Percentiles rank a stretch among this genome's conserved stretches.
phyloP scores from a whole-genome alignment of 2,888 invertebrate species.

The Stegophylla sp. region DNA sequence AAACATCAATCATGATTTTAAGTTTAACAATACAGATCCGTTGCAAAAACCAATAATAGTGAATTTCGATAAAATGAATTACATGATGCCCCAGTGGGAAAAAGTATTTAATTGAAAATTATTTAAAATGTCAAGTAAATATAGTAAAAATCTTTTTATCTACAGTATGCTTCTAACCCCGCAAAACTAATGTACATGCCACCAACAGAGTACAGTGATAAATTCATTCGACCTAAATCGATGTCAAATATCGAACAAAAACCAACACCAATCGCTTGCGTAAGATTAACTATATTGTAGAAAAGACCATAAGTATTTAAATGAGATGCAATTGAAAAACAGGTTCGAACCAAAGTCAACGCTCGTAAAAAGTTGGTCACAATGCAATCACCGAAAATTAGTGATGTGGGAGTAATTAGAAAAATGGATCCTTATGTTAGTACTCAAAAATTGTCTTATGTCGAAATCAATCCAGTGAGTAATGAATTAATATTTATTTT shows the following conservation, averaged over 20 bases:
- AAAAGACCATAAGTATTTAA: neutral
- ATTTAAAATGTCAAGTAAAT: neutral
- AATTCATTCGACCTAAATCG: constrained; percentile 22
- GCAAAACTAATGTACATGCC: constrained; percentile 17
- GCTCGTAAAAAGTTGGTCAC: neutral
- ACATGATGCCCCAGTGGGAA: constrained; percentile 38
- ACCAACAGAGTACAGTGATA: constrained; percentile 35
- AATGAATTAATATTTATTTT: neutral
- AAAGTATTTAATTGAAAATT: constrained; percentile 21
- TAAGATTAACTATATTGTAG: neutral
- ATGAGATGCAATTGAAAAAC: neutral
- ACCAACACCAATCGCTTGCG: constrained; percentile 9
- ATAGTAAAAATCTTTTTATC: neutral
- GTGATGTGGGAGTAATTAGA: constrained; percentile 14
- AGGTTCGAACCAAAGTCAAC: constrained; percentile 7
- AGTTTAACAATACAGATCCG: constrained; percentile 9
- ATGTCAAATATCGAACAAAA: constrained; percentile 7
- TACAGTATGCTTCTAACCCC: constrained; percentile 23
- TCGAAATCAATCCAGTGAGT: constrained; percentile 45
- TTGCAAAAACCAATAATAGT: constrained; percentile 11
- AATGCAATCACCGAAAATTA: constrained; percentile 19
- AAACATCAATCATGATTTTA: constrained; percentile 17
- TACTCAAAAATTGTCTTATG: constrained; percentile 36
- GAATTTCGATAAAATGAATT: constrained; percentile 13
- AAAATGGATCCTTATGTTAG: constrained; percentile 42